phyloP scores from a whole-genome alignment of 2,888 invertebrate species.

The Mimumesa dahlbomi region DNA sequence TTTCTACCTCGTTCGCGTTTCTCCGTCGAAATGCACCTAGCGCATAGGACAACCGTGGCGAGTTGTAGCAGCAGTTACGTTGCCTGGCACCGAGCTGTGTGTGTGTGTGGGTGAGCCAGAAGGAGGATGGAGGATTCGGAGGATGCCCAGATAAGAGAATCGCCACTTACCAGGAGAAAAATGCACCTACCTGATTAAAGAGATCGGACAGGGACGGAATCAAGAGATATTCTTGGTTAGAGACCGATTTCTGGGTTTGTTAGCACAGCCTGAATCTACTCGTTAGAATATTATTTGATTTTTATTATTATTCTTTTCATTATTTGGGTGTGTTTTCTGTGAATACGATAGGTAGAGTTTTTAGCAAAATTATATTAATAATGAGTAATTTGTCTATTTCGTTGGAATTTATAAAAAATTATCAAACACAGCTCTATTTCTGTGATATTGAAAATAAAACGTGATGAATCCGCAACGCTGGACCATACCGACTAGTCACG shows the following conservation, averaged over 20 bases:
- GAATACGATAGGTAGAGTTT: no score
- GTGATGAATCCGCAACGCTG: conserved; percentile 8
- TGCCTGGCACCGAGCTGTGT: conserved; percentile 33
- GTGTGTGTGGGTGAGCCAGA: not conserved
- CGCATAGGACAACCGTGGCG: conserved; percentile 33
- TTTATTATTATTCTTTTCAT: no score
- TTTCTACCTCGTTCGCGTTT: conserved; percentile 1
- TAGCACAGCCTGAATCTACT: no score
- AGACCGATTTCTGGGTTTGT: not conserved
- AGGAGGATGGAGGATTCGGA: conserved; percentile 21
- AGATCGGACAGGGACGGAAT: conserved; percentile 39
- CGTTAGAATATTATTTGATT: no score
- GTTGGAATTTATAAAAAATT: no score
- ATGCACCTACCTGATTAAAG: conserved; percentile 69
- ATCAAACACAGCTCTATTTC: no score
- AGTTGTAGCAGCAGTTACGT: conserved; percentile 50
- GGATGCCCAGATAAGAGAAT: conserved; percentile 66
- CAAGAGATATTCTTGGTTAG: not conserved
- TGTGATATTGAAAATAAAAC: no score
- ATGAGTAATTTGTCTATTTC: no score
- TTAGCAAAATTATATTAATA: no score
- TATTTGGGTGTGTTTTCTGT: no score
- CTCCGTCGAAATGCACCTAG: conserved; percentile 11
- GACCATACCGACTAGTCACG: conserved; percentile 40
- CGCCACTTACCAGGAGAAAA: conserved; percentile 68